phyloP scores from a whole-genome alignment of 2,797 vertebrate genomes.

The Melanotaenia boesemani region DNA sequence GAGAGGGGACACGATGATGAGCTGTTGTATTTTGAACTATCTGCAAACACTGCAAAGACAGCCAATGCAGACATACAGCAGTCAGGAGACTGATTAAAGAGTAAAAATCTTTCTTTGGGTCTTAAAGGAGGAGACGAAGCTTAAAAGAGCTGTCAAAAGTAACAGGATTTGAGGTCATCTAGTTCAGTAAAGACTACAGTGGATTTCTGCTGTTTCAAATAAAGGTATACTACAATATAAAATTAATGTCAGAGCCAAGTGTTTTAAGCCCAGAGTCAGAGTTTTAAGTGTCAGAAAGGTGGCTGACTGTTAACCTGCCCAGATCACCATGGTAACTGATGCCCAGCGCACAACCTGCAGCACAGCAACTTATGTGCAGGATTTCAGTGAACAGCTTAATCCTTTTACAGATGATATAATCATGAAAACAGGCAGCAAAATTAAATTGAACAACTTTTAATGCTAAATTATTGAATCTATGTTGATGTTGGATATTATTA shows the following conservation, averaged over 20 bases:
- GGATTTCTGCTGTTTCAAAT: neutral
- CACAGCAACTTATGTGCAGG: neutral
- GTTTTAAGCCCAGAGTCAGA: neutral
- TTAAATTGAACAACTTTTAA: neutral
- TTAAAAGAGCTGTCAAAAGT: neutral
- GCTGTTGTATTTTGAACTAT: too few species aligned
- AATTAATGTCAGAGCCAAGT: neutral
- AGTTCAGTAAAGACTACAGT: neutral
- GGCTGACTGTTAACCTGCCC: neutral
- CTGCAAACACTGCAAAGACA: too few species aligned
- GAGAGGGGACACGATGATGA: too few species aligned
- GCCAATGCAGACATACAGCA: too few species aligned
- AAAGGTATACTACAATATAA: neutral
- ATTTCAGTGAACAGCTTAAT: neutral
- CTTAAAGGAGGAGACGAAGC: neutral
- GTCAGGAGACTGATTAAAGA: neutral
- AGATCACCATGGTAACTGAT: neutral
- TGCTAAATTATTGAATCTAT: neutral
- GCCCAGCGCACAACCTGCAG: neutral
- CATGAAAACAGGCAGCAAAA: neutral
- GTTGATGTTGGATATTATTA: neutral
- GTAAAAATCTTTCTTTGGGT: neutral
- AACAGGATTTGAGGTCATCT: neutral
- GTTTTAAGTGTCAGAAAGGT: neutral
- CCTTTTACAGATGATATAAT: neutral